Conservation (phyloP, 2,113 vertebrate species). For the Tympanuchus pallidicinctus region DNA sequence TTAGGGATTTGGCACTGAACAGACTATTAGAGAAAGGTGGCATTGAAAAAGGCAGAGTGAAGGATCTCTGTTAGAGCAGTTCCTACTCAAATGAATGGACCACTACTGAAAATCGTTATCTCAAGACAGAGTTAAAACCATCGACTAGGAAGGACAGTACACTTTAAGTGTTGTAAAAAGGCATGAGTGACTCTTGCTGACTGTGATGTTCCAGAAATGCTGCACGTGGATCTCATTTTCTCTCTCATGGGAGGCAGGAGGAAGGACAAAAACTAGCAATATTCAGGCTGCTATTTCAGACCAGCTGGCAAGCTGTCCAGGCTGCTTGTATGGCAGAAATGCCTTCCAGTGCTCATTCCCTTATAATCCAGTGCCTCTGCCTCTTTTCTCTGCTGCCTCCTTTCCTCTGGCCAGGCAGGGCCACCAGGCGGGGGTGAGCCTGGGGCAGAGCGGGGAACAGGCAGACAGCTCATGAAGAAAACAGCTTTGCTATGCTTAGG, state of each 20-base stretch:
- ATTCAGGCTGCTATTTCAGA: neutral
- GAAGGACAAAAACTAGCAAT: neutral
- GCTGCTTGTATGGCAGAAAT: neutral
- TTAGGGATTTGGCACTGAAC: constrained; percentile 18
- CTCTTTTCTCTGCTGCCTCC: neutral
- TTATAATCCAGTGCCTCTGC: accelerated
- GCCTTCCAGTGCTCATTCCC: neutral
- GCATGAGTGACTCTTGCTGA: neutral
- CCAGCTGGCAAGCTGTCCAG: neutral
- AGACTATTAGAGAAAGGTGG: neutral
- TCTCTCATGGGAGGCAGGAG: neutral
- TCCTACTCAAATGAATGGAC: constrained; percentile 5
- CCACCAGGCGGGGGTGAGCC: neutral
- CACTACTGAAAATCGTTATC: constrained; percentile 26
- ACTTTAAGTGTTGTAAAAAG: constrained; percentile 5
- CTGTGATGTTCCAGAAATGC: neutral
- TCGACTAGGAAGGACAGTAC: neutral
- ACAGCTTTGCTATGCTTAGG: constrained; percentile 51
- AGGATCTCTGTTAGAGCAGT: neutral
- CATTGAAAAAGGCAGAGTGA: neutral
- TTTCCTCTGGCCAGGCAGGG: accelerated
- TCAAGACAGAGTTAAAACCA: constrained; percentile 7
- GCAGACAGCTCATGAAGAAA: constrained; percentile 44
- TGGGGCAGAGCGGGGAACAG: neutral
- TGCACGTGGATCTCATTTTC: neutral